Evolutionary conservation across 1,140 invertebrate species (phyloP).

Genomic region (Yoshiicerus persimilis): DNA sequence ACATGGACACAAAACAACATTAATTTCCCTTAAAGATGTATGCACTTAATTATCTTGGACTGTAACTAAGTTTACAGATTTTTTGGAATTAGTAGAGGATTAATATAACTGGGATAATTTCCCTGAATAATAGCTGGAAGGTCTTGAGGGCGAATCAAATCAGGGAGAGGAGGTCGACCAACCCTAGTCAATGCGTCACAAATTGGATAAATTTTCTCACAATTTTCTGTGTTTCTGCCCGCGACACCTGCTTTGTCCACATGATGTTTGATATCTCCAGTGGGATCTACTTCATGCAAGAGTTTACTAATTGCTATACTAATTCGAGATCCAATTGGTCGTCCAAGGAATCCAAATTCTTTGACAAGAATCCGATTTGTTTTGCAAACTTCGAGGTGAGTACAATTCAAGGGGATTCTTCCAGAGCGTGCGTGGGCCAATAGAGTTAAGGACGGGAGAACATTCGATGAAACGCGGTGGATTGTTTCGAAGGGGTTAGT

Average conservation of each 20-base stretch:
- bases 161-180: background rate
- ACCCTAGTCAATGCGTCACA: background rate
- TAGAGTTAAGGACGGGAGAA: conserved; percentile 22
- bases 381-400: conserved; percentile 26
- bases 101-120: background rate
- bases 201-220: conserved; percentile 25
- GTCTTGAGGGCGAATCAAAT: background rate
- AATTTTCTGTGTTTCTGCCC: conserved; percentile 6
- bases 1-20: background rate
- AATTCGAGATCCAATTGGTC: background rate
- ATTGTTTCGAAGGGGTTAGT: background rate
- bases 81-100: background rate
- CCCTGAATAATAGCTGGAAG: background rate
- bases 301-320: conserved; percentile 27
- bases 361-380: conserved; percentile 25
- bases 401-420: conserved; percentile 15
- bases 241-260: conserved; percentile 9
- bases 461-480: background rate
- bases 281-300: background rate
- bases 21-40: background rate
- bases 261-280: background rate
- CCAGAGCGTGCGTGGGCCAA: conserved; percentile 30
- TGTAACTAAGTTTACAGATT: background rate
- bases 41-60: background rate
- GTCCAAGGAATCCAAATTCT: conserved; percentile 27